Evolutionary conservation across 2,113 vertebrate species (phyloP).

Genomic region (Trematomus loennbergii): DNA sequence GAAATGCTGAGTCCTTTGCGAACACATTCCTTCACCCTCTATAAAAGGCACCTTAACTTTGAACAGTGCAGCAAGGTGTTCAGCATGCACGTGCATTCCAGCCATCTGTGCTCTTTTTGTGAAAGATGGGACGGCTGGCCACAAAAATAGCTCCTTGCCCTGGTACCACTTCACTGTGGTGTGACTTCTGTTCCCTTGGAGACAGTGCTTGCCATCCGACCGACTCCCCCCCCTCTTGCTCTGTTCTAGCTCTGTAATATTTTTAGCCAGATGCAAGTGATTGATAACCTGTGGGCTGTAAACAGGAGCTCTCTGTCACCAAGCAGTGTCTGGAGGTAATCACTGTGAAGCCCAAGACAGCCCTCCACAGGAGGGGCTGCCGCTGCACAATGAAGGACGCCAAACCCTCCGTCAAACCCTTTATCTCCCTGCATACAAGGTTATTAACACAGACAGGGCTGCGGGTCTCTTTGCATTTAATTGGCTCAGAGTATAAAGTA

Average conservation of each 20-base stretch:
- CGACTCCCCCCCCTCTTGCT: slow-evolving; percentile 21
- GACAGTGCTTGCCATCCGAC: slow-evolving; percentile 60
- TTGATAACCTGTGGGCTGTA: slow-evolving; percentile 74
- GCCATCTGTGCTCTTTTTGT: slow-evolving; percentile 80
- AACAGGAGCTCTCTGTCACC: slow-evolving; percentile 57
- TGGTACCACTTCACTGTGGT: slow-evolving; percentile 69
- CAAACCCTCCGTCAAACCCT: slow-evolving; percentile 43
- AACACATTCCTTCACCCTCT: no score
- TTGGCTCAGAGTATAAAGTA: slow-evolving; percentile 24
- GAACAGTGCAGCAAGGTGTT: slow-evolving; percentile 38
- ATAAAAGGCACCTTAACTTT: slow-evolving; percentile 64
- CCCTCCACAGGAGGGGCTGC: slow-evolving; percentile 66
- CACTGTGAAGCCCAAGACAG: slow-evolving; percentile 57
- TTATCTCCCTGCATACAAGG: slow-evolving; percentile 55
- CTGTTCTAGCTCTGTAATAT: slow-evolving; percentile 68
- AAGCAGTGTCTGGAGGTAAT: slow-evolving; percentile 62
- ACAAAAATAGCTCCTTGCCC: slow-evolving; percentile 82
- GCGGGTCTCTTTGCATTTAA: slow-evolving; percentile 24
- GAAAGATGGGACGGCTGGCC: slow-evolving; percentile 62
- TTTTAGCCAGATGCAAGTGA: slow-evolving; percentile 79
- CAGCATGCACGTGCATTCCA: slow-evolving; percentile 27
- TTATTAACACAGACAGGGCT: slow-evolving; percentile 56
- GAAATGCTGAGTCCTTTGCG: no score
- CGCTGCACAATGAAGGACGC: slow-evolving; percentile 58
- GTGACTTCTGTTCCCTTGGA: slow-evolving; percentile 84